Base-by-base conservation (phyloP, 1,140 invertebrate genomes). In the Euschistus heros region DNA sequence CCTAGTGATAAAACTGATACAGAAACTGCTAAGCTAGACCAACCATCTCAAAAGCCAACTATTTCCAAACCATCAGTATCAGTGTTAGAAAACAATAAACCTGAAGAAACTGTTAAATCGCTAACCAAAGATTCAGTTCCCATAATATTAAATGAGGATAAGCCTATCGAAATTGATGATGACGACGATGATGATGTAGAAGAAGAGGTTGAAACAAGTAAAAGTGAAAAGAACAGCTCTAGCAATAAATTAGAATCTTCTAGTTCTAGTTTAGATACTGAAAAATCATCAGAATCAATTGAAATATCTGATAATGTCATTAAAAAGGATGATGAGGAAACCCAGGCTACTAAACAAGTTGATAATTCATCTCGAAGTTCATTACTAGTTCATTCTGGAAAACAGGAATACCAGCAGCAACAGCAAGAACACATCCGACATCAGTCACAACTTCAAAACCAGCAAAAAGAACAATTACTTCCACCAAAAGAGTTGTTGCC, bases 381-480 rank as follows among this genome's bases (percentile, higher is more conserved):
- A 37, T 37, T 13, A 6, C 8, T 37, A 37, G 13, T 10, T 37
- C 33, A 37, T 10, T 62, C 22, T 20, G 24, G 0, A 62, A 30
- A 62, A 1, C 60, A 52, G 5, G n/a, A 52, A 6, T 18, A 42
- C 4, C 60, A 62, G 60, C 60, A 62, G 22, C 42, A 42, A 17
- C 59, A n/a, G 18, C 59, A n/a, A n/a, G 27, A 62, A 6, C n/a
- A 62, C 30, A 62, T 42, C 20, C 30, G 24, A 62, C 60, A 44
- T 30, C 60, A 15, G n/a, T n/a, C 42, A 24, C 27, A 22, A 44
- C 60, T 20, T 24, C 60, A 62, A 62, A 30, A 62, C 6, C 60
- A 20, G 33, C 59, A 27, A 44, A 62, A 30, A 44, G 27, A 27
- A 30, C 24, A 60, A 24, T n/a, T 18, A 30, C n/a, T 37, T 15